Percentiles rank a stretch among this genome's conserved stretches.
phyloP scores from a whole-genome alignment of 2,888 invertebrate species.

The Agelastica alni region DNA sequence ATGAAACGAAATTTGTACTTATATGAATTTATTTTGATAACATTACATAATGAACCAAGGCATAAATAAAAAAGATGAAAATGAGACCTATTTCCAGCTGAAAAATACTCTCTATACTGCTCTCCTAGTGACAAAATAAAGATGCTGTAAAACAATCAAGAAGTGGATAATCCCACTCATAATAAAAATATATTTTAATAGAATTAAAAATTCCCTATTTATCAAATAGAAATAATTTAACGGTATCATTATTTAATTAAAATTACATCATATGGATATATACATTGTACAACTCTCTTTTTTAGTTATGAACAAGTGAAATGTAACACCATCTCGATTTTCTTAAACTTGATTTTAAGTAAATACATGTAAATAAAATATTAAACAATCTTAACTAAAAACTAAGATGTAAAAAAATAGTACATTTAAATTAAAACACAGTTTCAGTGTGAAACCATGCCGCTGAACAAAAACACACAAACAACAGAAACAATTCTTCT shows the following conservation, averaged over 20 bases:
- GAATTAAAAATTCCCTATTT: conserved; percentile 28
- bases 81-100: conserved; percentile 31
- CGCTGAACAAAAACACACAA: conserved; percentile 9
- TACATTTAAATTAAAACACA: conserved; percentile 29
- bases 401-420: conserved; percentile 34
- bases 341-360: conserved; percentile 11
- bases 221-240: conserved; percentile 38
- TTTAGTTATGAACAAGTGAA: conserved; percentile 37
- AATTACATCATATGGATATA: conserved; percentile 34
- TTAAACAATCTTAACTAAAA: conserved; percentile 33
- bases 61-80: conserved; percentile 33
- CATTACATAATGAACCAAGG: conserved; percentile 40
- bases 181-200: conserved; percentile 34
- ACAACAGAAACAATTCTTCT: no score
- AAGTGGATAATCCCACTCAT: conserved; percentile 34
- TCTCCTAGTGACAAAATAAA: conserved; percentile 23
- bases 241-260: conserved; percentile 35
- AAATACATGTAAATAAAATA: conserved; percentile 9
- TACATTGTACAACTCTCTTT: conserved; percentile 41
- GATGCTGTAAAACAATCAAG: conserved; percentile 8
- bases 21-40: conserved; percentile 35
- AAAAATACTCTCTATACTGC: conserved; percentile 21
- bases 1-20: conserved; percentile 10
- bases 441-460: conserved; percentile 22
- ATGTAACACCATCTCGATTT: conserved; percentile 25